Base-by-base conservation (phyloP, 1,140 invertebrate genomes). In the Euschistus heros region DNA sequence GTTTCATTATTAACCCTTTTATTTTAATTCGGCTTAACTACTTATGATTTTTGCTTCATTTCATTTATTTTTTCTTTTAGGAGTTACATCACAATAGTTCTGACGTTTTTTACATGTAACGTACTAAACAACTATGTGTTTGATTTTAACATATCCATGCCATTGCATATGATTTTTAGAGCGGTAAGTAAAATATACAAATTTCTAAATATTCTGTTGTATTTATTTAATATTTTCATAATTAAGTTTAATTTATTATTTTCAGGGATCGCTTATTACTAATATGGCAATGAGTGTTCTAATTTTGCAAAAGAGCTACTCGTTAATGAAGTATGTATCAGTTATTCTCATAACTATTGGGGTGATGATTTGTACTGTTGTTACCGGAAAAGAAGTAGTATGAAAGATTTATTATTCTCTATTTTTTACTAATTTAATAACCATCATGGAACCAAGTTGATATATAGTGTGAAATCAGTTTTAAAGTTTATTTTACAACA, bases 161-260 rank as follows among this genome's bases (percentile, higher is more conserved):
- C 97, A 13, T 77, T 99, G 6, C 96, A 98, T 74, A 97, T 99
- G 88, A 98, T 99, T 74, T 98, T 99, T 74, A 82, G 95, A 80
- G 87, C 96, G 44, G 91, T 93, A 79, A 83, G 37, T 64, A 63
- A 37, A 37, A 2, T 1, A 37, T 10, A 37, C 33, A 6, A 6
- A 37, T 37, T 37, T 37, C 13, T 37, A 37, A n/a, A 37, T 13
- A 13, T 13, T 30, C 7, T 37, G 33, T 37, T 37, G 10, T 13
- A 37, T 37, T 37, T 37, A 1, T 10, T 37, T 37, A 6, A 37
- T 1, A 10, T 10, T 37, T 37, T 37, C 33, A 37, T 37, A 37
- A 6, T 37, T 6, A 37, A 37, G 10, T 37, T 37, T 1, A 37
- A 37, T 37, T 37, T 10, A 10, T 37, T 4, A 37, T 62, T 76